Evolutionary conservation across 2,888 invertebrate genomes (phyloP).

Genomic region (Troglohyphantes excavatus): DNA sequence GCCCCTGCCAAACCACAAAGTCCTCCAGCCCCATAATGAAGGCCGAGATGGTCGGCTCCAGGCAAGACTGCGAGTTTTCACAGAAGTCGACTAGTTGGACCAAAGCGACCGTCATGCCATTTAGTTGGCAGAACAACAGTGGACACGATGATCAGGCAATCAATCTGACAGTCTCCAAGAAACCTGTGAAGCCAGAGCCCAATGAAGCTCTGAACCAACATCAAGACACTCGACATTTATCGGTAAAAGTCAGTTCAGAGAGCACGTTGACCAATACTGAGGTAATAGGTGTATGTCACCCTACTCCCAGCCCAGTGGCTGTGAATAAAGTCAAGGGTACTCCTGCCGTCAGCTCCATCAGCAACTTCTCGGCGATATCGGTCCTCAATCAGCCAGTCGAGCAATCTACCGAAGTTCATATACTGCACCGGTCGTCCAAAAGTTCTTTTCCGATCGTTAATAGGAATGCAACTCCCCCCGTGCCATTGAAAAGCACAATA

Average conservation of each 20-base stretch:
- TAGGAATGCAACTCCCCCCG: slow-evolving; percentile 65
- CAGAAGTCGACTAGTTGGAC: slow-evolving; percentile 61
- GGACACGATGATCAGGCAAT: slow-evolving; percentile 72
- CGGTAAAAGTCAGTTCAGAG: slow-evolving; percentile 44
- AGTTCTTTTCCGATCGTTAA: slow-evolving; percentile 68
- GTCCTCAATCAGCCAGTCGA: slow-evolving; percentile 64
- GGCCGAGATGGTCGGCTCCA: slow-evolving; percentile 31
- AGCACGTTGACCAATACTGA: slow-evolving; percentile 23
- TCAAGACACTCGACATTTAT: slow-evolving; percentile 15
- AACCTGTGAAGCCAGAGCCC: slow-evolving; percentile 67
- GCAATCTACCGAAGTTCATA: slow-evolving; percentile 68
- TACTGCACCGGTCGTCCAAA: slow-evolving; percentile 64
- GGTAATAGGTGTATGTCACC: slow-evolving; percentile 70
- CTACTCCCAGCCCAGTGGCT: slow-evolving; percentile 64
- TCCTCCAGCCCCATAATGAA: slow-evolving; percentile 57
- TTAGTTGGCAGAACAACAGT: slow-evolving; percentile 68
- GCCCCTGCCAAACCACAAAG: slow-evolving; percentile 22
- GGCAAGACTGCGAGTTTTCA: slow-evolving; percentile 66
- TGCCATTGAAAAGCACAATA: slow-evolving; percentile 71
- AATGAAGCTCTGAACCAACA: slow-evolving; percentile 30
- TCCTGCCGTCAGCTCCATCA: slow-evolving; percentile 63
- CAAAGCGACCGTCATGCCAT: slow-evolving; percentile 74
- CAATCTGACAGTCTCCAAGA: slow-evolving; percentile 71
- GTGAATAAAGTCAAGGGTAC: slow-evolving; percentile 66
- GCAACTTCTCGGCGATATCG: slow-evolving; percentile 68